Conservation (phyloP, 2,888 invertebrate species). For the Lysandra bellargus region DNA sequence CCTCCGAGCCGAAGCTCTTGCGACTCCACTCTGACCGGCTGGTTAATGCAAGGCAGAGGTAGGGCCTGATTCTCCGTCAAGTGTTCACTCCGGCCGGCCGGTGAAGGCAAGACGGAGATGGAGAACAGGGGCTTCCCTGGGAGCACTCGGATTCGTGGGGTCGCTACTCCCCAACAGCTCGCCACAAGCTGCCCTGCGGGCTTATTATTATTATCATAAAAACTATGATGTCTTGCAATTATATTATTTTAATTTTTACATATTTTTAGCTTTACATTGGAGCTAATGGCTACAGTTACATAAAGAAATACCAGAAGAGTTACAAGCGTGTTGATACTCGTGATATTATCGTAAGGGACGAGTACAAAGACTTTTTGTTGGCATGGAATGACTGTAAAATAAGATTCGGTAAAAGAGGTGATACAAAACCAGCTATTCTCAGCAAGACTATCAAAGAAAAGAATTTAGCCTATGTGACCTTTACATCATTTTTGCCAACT, state of each 20-base stretch:
- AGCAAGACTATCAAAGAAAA: conserved; percentile 41
- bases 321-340: conserved; percentile 18
- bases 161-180: no score
- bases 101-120: no score
- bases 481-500: conserved; percentile 36
- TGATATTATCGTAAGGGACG: conserved; percentile 63
- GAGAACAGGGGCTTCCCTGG: no score
- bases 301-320: conserved; percentile 29
- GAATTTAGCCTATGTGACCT: conserved; percentile 49
- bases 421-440: conserved; percentile 49
- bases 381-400: conserved; percentile 71
- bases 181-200: no score
- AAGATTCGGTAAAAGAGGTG: conserved; percentile 62
- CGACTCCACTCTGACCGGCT: no score
- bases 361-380: conserved; percentile 72
- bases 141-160: no score
- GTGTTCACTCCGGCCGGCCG: no score
- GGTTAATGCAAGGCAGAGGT: no score
- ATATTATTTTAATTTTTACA: not conserved
- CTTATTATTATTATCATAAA: no score
- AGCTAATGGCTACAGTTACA: conserved; percentile 30
- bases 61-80: no score
- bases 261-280: conserved; percentile 35
- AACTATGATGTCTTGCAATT: not conserved
- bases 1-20: no score